Conservation (phyloP, 2,113 vertebrate species). For the Acrocephalus kingi region DNA sequence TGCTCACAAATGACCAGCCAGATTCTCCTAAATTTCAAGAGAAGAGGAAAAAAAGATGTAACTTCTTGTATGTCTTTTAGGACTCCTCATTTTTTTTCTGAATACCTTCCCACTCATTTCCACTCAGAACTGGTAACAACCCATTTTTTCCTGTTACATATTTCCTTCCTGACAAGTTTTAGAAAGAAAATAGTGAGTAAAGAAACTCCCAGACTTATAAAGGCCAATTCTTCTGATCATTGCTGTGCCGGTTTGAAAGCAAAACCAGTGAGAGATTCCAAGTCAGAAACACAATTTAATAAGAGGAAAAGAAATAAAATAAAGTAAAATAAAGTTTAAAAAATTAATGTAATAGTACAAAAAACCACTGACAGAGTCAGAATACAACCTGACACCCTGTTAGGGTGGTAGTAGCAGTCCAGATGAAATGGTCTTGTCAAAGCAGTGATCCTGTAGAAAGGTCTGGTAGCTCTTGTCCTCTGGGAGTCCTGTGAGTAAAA, state of each 20-base stretch:
- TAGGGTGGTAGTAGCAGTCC: too few relatives aligned
- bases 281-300: too few relatives aligned
- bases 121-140: not conserved
- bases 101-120: not conserved
- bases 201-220: not conserved
- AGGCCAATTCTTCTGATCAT: not conserved
- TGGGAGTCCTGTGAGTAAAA: too few relatives aligned
- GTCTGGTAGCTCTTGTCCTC: too few relatives aligned
- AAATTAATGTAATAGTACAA: too few relatives aligned
- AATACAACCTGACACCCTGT: too few relatives aligned
- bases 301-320: too few relatives aligned
- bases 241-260: not conserved
- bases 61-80: not conserved
- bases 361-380: too few relatives aligned
- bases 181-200: not conserved
- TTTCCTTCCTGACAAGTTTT: not conserved
- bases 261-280: too few relatives aligned
- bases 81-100: not conserved
- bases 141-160: not conserved
- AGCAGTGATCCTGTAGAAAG: too few relatives aligned
- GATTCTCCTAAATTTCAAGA: not conserved
- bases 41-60: not conserved
- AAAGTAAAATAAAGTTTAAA: too few relatives aligned
- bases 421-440: too few relatives aligned
- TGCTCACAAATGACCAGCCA: not conserved